Conservation (phyloP, 2,888 invertebrate species). For the Agrotis exclamationis region DNA sequence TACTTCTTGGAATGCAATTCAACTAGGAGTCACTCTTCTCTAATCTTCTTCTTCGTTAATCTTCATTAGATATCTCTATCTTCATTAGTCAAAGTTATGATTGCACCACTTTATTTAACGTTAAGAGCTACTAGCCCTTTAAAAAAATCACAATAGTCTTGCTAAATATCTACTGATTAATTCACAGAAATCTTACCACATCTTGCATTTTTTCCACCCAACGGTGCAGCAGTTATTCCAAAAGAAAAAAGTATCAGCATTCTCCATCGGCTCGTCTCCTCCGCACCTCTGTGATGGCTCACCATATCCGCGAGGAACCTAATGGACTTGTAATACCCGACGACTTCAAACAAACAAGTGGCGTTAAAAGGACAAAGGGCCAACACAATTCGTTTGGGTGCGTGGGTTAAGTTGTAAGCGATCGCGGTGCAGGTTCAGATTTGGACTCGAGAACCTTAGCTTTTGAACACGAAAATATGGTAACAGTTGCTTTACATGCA, state of each 20-base stretch:
- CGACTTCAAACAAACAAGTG: constrained; percentile 88
- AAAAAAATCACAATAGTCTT: background rate
- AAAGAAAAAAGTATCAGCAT: constrained; percentile 31
- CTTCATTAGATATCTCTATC: no score
- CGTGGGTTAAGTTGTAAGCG: constrained; percentile 64
- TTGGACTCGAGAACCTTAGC: background rate
- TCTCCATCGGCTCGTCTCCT: constrained; percentile 60
- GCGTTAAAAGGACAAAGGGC: constrained; percentile 90
- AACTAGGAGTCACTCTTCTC: background rate
- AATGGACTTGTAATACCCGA: constrained; percentile 90
- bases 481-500: no score
- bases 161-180: background rate
- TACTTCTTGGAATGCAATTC: background rate
- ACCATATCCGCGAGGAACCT: constrained; percentile 88
- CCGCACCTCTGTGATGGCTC: constrained; percentile 67
- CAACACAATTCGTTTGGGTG: constrained; percentile 78
- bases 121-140: background rate
- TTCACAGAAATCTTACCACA: background rate
- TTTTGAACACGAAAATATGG: no score
- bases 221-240: constrained; percentile 12
- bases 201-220: background rate
- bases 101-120: background rate
- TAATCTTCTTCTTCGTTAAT: no score
- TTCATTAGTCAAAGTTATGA: background rate
- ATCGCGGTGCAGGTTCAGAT: background rate